Base-by-base conservation (phyloP, 2,888 invertebrate species). In the Meghimatium bilineatum region DNA sequence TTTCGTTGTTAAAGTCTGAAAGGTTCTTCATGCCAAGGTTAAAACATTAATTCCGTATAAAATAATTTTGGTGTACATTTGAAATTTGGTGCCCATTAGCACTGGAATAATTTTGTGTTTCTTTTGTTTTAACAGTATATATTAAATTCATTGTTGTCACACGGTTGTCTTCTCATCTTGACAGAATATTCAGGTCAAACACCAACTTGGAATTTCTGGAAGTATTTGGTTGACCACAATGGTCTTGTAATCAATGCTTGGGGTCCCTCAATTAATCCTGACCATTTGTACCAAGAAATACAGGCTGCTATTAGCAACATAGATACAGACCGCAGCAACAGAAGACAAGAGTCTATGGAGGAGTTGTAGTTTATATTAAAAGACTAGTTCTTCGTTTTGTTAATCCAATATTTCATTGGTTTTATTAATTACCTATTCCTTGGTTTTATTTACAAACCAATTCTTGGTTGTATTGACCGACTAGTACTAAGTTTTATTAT, bases 141-240 rank as follows among this genome's bases (percentile, higher is more conserved):
- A n/a, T n/a, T n/a, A n/a, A n/a, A n/a, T 17, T 56, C 56, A 23
- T 56, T 17, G 17, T 17, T 56, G 56, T 12, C 56, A 17, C 3
- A 14, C 44, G 63, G 23, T 44, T 75, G 26, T 66, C n/a, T 49
- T 77, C n/a, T 32, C 26, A 34, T 81, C 1, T 17, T 82, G n/a
- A 8, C 88, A 93, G 93, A 88, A 63, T 79, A 90, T 49, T 86
- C 89, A 67, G 90, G 90, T n/a, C 81, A 79, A 20, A 88, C 91
- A 2, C 94, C 95, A 26, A 93, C 91, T 66, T 95, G 95, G 95
- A 95, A 95, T 87, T 95, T 95, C 90, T 94, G 94, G 93, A 95
- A 95, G 88, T 95, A 95, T 88, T 89, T 95, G 60, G 93, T 95
- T 3, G 91, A 93, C 88, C 90, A 91, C 66, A 90, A 93, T 72